phyloP scores from a whole-genome alignment of 2,797 vertebrate species.

The Champsocephalus esox region DNA sequence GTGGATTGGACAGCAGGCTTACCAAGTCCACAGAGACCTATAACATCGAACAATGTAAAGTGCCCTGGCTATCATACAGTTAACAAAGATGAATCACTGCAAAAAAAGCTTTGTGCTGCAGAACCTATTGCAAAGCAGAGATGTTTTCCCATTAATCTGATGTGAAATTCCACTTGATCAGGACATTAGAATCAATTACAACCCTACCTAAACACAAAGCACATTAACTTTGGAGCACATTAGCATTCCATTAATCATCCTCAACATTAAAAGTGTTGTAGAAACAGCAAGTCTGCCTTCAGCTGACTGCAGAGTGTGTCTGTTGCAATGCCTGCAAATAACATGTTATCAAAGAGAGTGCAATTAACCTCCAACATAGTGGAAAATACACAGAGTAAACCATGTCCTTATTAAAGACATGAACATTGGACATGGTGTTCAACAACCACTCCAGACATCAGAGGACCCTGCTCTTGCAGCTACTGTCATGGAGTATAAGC shows the following conservation, averaged over 20 bases:
- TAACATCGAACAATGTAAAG: constrained; percentile 38
- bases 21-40: constrained; percentile 44
- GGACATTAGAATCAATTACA: constrained; percentile 77
- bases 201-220: constrained; percentile 61
- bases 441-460: constrained; percentile 29
- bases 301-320: constrained; percentile 50
- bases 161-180: constrained; percentile 80
- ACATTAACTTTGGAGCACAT: constrained; percentile 59
- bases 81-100: constrained; percentile 53
- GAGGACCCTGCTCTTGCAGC: constrained; percentile 1
- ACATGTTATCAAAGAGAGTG: constrained; percentile 57
- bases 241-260: constrained; percentile 64
- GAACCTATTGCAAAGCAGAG: constrained; percentile 26
- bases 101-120: constrained; percentile 39
- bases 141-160: constrained; percentile 59
- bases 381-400: constrained; percentile 41
- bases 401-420: constrained; percentile 14
- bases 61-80: constrained; percentile 31
- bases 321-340: constrained; percentile 54
- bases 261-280: constrained; percentile 59
- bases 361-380: constrained; percentile 54
- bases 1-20: constrained; percentile 41
- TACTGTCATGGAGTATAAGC: constrained; percentile 5
- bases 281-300: constrained; percentile 55
- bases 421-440: constrained; percentile 31